Evolutionary conservation across 2,113 vertebrate genomes (phyloP).

Genomic region (Bostrychus sinensis): DNA sequence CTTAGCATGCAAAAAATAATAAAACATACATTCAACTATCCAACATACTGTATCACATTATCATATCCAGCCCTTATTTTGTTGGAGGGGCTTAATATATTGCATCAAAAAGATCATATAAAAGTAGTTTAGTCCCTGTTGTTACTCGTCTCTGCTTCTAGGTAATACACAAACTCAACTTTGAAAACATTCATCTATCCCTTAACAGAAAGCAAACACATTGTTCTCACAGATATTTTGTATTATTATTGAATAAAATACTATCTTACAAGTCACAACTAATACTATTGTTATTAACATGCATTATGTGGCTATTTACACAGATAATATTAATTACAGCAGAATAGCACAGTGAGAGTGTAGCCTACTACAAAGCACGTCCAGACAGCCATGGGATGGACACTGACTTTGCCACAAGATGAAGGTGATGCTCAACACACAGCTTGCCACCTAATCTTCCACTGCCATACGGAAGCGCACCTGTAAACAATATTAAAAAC

Average conservation of each 20-base stretch:
- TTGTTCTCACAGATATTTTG: neutral
- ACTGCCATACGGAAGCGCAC: constrained; percentile 5
- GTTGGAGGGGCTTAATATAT: neutral
- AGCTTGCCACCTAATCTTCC: neutral
- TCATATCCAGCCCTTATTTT: neutral
- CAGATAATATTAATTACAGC: neutral
- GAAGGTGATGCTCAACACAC: constrained; percentile 10
- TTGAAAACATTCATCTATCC: constrained; percentile 8
- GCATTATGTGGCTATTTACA: neutral
- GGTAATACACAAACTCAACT: neutral
- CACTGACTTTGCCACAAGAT: constrained; percentile 10
- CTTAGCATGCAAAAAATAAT: constrained; percentile 2
- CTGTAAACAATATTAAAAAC: constrained; percentile 12
- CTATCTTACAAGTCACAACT: neutral
- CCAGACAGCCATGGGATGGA: constrained; percentile 7
- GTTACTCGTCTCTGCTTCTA: neutral
- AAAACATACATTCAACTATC: constrained; percentile 3
- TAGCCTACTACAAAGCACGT: constrained; percentile 8
- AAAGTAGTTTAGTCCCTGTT: constrained; percentile 11
- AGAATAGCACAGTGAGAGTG: neutral
- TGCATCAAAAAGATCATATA: constrained; percentile 3
- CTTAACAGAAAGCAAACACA: constrained; percentile 1
- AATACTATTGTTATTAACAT: neutral
- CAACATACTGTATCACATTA: neutral
- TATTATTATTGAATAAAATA: constrained; percentile 1